Evolutionary conservation across 2,888 invertebrate genomes (phyloP).

Genomic region (Ormyrus nitidulus): DNA sequence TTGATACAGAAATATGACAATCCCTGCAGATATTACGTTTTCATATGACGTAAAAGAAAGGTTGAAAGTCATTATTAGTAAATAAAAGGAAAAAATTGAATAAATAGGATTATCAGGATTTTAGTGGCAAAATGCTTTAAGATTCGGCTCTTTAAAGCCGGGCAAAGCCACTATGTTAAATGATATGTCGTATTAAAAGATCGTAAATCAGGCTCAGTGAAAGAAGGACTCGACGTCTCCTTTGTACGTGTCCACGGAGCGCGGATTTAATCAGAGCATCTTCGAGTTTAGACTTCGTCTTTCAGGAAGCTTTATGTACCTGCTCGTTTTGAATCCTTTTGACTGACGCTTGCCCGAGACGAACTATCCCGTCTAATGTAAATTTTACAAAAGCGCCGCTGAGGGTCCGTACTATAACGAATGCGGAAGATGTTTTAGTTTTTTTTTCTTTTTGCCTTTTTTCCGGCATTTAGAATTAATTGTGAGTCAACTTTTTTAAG

Average conservation of each 20-base stretch:
- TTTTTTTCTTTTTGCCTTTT: too few relatives aligned
- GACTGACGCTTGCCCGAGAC: background rate
- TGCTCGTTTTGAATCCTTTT: constrained; percentile 53
- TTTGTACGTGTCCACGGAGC: constrained; percentile 7
- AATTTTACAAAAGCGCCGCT: background rate
- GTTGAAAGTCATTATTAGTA: too few relatives aligned
- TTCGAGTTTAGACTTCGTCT: constrained; percentile 55
- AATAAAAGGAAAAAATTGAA: too few relatives aligned
- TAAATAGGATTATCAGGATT: background rate
- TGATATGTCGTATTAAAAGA: constrained; percentile 22
- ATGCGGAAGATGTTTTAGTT: background rate
- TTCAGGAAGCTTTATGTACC: constrained; percentile 51
- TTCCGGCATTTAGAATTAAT: too few relatives aligned
- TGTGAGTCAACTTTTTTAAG: too few relatives aligned
- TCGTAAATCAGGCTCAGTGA: constrained; percentile 33
- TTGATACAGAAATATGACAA: too few relatives aligned
- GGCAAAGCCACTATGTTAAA: background rate
- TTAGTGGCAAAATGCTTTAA: background rate
- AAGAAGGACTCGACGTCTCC: constrained; percentile 23
- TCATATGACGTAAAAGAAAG: too few relatives aligned
- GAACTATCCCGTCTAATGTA: background rate
- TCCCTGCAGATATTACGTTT: too few relatives aligned
- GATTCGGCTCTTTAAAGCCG: constrained; percentile 1
- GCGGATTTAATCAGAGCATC: constrained; percentile 63
- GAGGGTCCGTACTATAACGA: background rate